Evolutionary conservation across 2,797 vertebrate genomes (phyloP).

Genomic region (Coranthus polyacanthus): DNA sequence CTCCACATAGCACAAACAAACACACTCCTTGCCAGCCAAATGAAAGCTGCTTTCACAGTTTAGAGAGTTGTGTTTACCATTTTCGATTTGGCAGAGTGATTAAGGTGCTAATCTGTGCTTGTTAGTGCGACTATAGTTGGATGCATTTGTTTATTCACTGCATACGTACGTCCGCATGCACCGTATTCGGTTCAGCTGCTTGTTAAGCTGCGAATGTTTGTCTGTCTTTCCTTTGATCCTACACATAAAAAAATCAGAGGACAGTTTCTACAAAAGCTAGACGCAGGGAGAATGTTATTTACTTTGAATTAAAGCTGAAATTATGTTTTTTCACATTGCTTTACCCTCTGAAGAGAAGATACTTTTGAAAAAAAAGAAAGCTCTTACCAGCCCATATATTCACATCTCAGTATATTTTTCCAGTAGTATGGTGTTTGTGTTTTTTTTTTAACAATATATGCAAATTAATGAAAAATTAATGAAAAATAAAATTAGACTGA

Average conservation of each 20-base stretch:
- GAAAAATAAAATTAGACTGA: too few species aligned
- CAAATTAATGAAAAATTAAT: too few species aligned
- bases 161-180: not conserved
- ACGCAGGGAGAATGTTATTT: too few species aligned
- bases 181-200: not conserved
- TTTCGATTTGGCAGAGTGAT: slow-evolving; percentile 12
- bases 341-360: not conserved
- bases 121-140: not conserved
- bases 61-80: slow-evolving; percentile 27
- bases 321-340: not conserved
- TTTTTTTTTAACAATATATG: too few species aligned
- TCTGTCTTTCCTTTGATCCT: not conserved
- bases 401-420: too few species aligned
- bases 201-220: too few species aligned
- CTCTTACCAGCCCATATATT: too few species aligned
- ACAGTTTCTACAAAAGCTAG: too few species aligned
- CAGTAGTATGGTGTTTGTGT: too few species aligned
- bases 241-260: not conserved
- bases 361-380: not conserved
- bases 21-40: slow-evolving; percentile 21
- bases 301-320: too few species aligned
- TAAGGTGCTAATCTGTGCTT: not conserved
- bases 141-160: not conserved
- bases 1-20: slow-evolving; percentile 21
- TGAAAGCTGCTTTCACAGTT: slow-evolving; percentile 39